Evolutionary conservation across 1,140 invertebrate genomes (phyloP), one percentile per base, ranked within the genome.

Genomic region (Formica selysi): DNA sequence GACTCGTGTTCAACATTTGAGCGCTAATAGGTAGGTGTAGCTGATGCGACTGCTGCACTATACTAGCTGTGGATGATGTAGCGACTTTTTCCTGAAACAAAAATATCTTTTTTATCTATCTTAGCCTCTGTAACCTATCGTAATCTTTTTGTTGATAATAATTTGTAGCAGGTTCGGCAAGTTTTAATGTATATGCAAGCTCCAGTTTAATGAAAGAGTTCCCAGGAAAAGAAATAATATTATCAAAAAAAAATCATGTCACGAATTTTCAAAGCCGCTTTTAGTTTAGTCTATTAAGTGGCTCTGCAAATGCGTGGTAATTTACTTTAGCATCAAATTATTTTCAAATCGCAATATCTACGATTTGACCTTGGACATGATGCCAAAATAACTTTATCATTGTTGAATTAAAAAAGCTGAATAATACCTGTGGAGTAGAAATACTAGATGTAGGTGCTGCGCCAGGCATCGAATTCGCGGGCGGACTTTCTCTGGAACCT

Each of bases 1-100:
- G 94, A 74, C 87, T 93, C 29, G 94, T 95, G 59, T 94, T 95
- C 65, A 95, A 85, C 94, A 95, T 95, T 32, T 95, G 94, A n/a
- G 94, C 93, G 71, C 91, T 94, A 85, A 95, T 95, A 16, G 95
- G 95, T 48, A 95, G 86, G 76, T 95, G 95, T 26, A 95, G 86
- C 74, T 95, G 95, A 76, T 94, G 93, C 16, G 92, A 76, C 16
- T 94, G 92, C 57, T 93, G 93, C 16, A 94, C 90, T 51, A 93
- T 80, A 48, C 48, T 76, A 8, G 78, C 26, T 13, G 89, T 89
- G 0, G 93, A 84, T 7, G 94, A 87, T 22, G 89, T 91, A 3
- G 88, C 84, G 0, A 94, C 89, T 89, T 94, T 94, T 85, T 94
- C 93, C 92, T 93, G 26, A 11, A 87, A 89, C 38, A 10, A 68